Base-by-base conservation (phyloP, 1,140 invertebrate genomes). In the Physella acuta region DNA sequence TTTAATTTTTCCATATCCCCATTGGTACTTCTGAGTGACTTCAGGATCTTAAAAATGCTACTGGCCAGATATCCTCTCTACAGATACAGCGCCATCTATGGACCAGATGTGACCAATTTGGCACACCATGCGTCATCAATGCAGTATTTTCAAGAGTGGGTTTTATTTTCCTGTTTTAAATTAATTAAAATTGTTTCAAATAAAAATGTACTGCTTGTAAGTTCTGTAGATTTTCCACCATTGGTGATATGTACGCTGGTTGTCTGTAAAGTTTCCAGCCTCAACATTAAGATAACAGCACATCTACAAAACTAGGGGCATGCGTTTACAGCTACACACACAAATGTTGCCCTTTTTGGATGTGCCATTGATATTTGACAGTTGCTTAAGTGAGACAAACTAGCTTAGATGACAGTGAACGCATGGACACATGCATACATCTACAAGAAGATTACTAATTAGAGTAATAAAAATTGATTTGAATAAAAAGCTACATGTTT, bases 21-120 rank as follows among this genome's bases (percentile, higher is more conserved):
- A 8, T 31, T 28, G 26, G 37, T 20, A 28, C 53, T 67, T 2
- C n/a, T 24, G 2, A 36, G 37, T 2, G 64, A 67, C 26, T 37
- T 37, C 52, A 11, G 14, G n/a, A 56, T 30, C 31, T 36, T 67
- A n/a, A 67, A 36, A 49, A 39, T 11, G 24, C 5, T 67, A 3
- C 14, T 67, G 33, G 20, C 30, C 36, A 28, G 37, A 17, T 37
- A 56, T 17, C 64, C 64, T 24, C 34, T 44, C 1, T 67, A 67
- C 64, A 56, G 24, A 20, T 28, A 1, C 4, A 67, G 53, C 28
- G 24, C n/a, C 14, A 26, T 67, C 1, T 67, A 37, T 28, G 64
- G 51, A 2, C 64, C 64, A 36, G 64, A 56, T 17, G 64, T 67
- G 1, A 67, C 51, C 16, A 56, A 67, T 39, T 52, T 67, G 31